Percentiles rank a stretch among this genome's conserved stretches.
These are phyloP conservation scores for Euschistus heros DNA, from an alignment of 1,140 invertebrate species.

Conservation along the genomic window DNA sequence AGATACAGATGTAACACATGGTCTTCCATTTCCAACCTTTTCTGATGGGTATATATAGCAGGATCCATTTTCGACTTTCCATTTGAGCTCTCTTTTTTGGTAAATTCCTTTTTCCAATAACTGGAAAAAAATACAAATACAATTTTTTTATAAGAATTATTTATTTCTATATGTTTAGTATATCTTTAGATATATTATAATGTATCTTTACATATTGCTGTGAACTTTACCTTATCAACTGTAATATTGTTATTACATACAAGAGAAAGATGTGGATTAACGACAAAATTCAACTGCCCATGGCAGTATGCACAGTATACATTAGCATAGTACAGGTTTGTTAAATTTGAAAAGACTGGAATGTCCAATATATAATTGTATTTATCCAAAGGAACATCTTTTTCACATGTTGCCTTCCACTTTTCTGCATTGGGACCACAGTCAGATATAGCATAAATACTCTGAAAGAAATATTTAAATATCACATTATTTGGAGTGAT, in stretches of 20 bases:
- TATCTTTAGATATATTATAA: too few species aligned
- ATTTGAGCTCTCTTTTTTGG: neutral
- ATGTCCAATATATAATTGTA: constrained; percentile 35
- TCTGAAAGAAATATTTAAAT: neutral
- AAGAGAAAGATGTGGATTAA: too few species aligned
- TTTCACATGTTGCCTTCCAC: neutral
- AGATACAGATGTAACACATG: neutral
- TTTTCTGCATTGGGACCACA: neutral
- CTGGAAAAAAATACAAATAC: constrained; percentile 4
- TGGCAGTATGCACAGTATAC: constrained; percentile 16
- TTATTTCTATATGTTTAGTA: too few species aligned
- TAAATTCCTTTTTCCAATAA: constrained; percentile 2
- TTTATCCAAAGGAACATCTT: neutral
- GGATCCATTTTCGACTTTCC: neutral
- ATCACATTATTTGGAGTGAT: too few species aligned
- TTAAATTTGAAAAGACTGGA: neutral
- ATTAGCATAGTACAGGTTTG: neutral
- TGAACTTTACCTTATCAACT: too few species aligned
- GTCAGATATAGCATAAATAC: neutral
- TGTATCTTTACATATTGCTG: too few species aligned
- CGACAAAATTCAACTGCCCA: too few species aligned
- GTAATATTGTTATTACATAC: too few species aligned
- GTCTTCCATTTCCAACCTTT: neutral
- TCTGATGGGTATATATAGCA: too few species aligned
- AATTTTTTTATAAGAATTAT: too few species aligned